Evolutionary conservation across 2,888 invertebrate genomes (phyloP).

Genomic region (Priocnemis perturbator): DNA sequence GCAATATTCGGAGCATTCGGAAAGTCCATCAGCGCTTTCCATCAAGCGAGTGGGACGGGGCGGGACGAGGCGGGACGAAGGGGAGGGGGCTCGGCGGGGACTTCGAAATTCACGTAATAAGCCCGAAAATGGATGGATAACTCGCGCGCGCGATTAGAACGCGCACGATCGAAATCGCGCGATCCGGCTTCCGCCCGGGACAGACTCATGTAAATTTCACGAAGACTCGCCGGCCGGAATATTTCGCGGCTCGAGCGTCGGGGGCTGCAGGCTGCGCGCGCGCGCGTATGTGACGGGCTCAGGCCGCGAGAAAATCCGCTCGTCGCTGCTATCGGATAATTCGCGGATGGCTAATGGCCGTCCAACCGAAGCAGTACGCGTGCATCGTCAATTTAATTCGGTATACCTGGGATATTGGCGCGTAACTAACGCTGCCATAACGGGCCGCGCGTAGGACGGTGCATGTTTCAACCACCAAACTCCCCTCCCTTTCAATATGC

Average conservation of each 20-base stretch:
- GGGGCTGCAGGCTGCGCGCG: no score
- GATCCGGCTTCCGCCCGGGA: background rate
- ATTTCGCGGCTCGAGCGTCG: constrained; percentile 27
- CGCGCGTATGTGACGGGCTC: constrained; percentile 7
- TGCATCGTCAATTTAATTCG: constrained; percentile 55
- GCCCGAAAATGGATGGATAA: constrained; percentile 28
- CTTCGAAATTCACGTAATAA: no score
- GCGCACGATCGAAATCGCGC: constrained; percentile 33
- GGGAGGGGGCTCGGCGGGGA: no score
- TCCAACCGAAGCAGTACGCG: constrained; percentile 40
- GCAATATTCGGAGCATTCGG: no score
- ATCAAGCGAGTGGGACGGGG: no score
- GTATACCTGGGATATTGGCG: constrained; percentile 44
- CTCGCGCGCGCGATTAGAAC: constrained; percentile 39
- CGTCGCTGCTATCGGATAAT: constrained; percentile 46
- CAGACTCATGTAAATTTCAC: constrained; percentile 57
- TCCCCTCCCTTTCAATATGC: background rate
- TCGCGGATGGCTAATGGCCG: constrained; percentile 57
- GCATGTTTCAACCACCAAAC: background rate
- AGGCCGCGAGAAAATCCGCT: constrained; percentile 54
- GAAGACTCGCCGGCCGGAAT: constrained; percentile 44
- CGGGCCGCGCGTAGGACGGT: background rate
- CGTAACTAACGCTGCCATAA: constrained; percentile 27
- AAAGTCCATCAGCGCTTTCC: no score
- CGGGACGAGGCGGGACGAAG: no score